Evolutionary conservation across 2,888 invertebrate genomes (phyloP).

Genomic region (Coleophora flavipennella): DNA sequence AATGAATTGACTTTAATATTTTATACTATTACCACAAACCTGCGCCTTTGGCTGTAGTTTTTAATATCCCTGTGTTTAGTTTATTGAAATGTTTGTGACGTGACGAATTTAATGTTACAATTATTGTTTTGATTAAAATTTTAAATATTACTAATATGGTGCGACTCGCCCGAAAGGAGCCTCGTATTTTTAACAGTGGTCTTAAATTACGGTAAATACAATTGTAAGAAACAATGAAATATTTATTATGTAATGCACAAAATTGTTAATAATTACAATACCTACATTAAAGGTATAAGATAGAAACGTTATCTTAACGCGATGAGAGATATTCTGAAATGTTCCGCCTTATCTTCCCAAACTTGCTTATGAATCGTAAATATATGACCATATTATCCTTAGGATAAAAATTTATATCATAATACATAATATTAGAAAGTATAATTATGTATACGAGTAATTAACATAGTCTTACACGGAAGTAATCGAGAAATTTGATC

Average conservation of each 20-base stretch:
- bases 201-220: conserved; percentile 69
- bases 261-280: conserved; percentile 71
- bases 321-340: conserved; percentile 69
- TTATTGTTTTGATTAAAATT: conserved; percentile 60
- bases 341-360: conserved; percentile 62
- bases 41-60: conserved; percentile 65
- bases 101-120: conserved; percentile 47
- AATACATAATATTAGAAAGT: conserved; percentile 69
- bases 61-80: conserved; percentile 66
- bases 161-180: conserved; percentile 52
- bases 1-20: conserved; percentile 70
- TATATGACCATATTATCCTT: conserved; percentile 68
- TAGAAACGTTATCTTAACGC: conserved; percentile 69
- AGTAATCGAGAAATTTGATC: conserved; percentile 63
- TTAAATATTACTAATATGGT: conserved; percentile 65
- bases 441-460: conserved; percentile 64
- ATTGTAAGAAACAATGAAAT: conserved; percentile 71
- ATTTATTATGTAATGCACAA: conserved; percentile 71
- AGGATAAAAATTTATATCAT: conserved; percentile 69
- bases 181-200: conserved; percentile 60
- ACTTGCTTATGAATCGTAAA: conserved; percentile 64
- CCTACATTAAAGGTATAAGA: conserved; percentile 70
- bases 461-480: conserved; percentile 70
- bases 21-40: conserved; percentile 69
- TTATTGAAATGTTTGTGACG: conserved; percentile 62